These are phyloP conservation scores for Plotosus lineatus DNA, from an alignment of 2,113 vertebrate genomes.

Conservation along the genomic window DNA sequence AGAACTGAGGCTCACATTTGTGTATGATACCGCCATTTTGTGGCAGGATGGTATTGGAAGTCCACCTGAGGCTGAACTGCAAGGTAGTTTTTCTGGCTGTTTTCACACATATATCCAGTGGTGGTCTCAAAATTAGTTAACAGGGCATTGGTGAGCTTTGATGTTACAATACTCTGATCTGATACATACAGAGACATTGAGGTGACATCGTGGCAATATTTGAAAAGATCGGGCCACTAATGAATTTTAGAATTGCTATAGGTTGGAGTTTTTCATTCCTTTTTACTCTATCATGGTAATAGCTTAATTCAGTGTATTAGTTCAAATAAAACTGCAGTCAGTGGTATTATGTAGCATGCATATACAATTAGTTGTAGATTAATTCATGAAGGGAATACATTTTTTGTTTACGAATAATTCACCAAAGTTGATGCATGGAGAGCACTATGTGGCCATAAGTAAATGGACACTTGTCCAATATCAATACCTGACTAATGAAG, in stretches of 20 bases:
- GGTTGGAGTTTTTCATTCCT: not conserved
- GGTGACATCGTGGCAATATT: not conserved
- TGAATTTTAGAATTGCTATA: not conserved
- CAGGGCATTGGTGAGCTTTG: not conserved
- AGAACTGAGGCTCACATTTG: constrained; percentile 82
- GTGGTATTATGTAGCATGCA: not conserved
- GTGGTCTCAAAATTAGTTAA: not conserved
- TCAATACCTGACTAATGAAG: no score
- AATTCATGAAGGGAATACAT: not conserved
- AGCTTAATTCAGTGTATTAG: not conserved
- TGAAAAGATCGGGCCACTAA: not conserved
- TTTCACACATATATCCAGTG: not conserved
- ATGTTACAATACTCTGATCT: not conserved
- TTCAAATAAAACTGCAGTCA: not conserved
- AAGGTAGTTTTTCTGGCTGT: constrained; percentile 61
- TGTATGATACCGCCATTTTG: constrained; percentile 88
- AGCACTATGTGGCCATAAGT: not conserved
- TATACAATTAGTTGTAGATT: not conserved
- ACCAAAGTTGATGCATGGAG: not conserved
- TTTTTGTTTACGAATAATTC: not conserved
- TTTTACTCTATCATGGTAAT: not conserved
- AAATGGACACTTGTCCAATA: not conserved
- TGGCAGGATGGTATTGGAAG: constrained; percentile 84
- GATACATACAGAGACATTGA: not conserved
- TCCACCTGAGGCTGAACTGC: constrained; percentile 82